A percentile compares a stretch with the other conserved stretches of the same genome.
Conservation (phyloP, 2,888 invertebrate species). For the Metopia argyrocephala region DNA sequence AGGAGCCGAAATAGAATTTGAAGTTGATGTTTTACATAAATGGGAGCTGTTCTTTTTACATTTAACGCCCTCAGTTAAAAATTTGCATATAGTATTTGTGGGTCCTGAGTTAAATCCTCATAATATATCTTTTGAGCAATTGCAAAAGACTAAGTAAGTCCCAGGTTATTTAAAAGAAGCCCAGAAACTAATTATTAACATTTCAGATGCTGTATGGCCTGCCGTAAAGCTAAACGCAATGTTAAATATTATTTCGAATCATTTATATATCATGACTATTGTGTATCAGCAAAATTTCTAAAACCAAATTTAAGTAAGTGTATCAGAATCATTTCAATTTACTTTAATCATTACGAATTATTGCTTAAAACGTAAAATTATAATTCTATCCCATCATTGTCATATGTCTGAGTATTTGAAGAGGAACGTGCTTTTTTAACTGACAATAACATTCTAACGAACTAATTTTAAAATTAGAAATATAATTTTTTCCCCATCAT, state of each 20-base stretch:
- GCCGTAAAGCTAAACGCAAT: constrained; percentile 79
- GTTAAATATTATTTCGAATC: constrained; percentile 80
- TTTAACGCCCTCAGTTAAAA: constrained; percentile 80
- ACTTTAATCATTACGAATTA: too few relatives aligned
- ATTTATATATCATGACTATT: constrained; percentile 80
- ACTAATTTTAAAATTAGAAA: too few relatives aligned
- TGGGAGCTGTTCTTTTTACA: constrained; percentile 87
- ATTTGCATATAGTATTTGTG: constrained; percentile 82
- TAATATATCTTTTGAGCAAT: constrained; percentile 81
- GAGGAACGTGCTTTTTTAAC: too few relatives aligned
- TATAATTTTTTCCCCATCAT: too few relatives aligned
- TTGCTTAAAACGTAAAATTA: too few relatives aligned
- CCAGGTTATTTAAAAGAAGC: not conserved
- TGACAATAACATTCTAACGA: too few relatives aligned
- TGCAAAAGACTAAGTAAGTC: constrained; percentile 81
- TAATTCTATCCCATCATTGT: not conserved
- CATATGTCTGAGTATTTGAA: too few relatives aligned
- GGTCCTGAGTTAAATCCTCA: constrained; percentile 83
- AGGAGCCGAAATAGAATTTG: constrained; percentile 86
- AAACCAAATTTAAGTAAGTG: constrained; percentile 81
- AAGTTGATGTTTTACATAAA: constrained; percentile 83
- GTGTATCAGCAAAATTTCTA: constrained; percentile 74
- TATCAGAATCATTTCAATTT: not conserved
- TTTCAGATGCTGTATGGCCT: constrained; percentile 80
- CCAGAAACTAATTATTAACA: not conserved